phyloP scores from a whole-genome alignment of 2,113 vertebrate genomes.

The Cyanoramphus novaezelandiae region DNA sequence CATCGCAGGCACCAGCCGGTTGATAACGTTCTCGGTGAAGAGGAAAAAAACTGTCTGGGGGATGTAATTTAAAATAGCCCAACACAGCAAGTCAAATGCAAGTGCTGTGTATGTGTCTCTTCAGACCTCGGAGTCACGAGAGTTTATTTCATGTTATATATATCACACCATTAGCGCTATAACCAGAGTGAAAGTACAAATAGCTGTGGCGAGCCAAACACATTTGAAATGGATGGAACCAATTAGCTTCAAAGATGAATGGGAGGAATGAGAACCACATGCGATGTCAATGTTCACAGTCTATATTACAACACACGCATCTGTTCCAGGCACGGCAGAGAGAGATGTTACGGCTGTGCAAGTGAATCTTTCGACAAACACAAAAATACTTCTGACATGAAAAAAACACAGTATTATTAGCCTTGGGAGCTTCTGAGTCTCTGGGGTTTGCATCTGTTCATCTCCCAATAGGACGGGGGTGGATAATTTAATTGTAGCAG shows the following conservation, averaged over 20 bases:
- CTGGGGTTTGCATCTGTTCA: constrained; percentile 17
- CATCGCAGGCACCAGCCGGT: neutral
- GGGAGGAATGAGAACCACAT: constrained; percentile 73
- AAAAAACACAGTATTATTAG: neutral
- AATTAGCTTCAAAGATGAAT: constrained; percentile 77
- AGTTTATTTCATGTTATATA: constrained; percentile 66
- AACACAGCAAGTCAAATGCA: neutral
- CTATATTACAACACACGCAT: constrained; percentile 66
- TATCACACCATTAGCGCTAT: constrained; percentile 55
- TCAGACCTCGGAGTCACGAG: constrained; percentile 36
- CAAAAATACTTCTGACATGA: constrained; percentile 36
- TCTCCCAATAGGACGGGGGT: neutral
- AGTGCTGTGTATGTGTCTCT: neutral
- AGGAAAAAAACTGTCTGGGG: neutral
- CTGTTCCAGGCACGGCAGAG: constrained; percentile 67
- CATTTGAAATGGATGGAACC: constrained; percentile 69
- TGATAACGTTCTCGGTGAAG: neutral
- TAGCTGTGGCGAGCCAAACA: constrained; percentile 62
- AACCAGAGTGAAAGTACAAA: constrained; percentile 72
- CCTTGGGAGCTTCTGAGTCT: constrained; percentile 47
- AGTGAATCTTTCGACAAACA: constrained; percentile 37
- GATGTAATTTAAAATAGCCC: neutral
- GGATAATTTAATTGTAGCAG: neutral
- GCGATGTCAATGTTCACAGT: constrained; percentile 60
- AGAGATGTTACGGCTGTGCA: constrained; percentile 53